phyloP scores from a whole-genome alignment of 2,113 vertebrate species.

The Microcebus griseorufus region DNA sequence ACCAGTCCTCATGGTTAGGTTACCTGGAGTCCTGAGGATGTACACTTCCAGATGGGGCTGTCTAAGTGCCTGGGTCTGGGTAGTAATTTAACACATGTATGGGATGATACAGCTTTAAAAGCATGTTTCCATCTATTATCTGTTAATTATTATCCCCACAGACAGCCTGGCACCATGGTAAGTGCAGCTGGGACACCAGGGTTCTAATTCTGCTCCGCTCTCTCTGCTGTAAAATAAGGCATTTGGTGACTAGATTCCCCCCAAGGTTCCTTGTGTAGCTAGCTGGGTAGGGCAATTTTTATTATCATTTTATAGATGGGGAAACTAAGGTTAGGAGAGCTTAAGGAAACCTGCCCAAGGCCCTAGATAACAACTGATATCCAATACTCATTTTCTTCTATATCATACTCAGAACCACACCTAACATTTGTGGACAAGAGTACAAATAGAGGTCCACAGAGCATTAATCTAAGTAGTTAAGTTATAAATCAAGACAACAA shows the following conservation, averaged over 20 bases:
- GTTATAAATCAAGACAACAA: background rate
- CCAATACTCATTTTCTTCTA: background rate
- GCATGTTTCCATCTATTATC: background rate
- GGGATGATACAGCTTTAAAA: background rate
- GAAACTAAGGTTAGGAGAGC: conserved; percentile 10
- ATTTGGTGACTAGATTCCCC: background rate
- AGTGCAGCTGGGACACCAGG: background rate
- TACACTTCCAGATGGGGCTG: background rate
- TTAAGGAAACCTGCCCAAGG: background rate
- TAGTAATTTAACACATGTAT: background rate
- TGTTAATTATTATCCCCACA: background rate
- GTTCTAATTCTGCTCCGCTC: background rate
- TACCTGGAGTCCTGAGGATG: background rate
- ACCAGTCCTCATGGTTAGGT: background rate
- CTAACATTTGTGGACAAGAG: background rate
- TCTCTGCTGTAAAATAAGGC: background rate
- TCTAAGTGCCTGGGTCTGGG: background rate
- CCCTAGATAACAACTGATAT: background rate
- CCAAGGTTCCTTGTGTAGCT: background rate
- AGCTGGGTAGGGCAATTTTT: background rate
- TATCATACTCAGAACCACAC: background rate
- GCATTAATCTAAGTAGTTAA: background rate
- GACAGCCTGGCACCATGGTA: background rate
- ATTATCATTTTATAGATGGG: background rate
- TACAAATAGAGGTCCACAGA: background rate